Base-by-base conservation (phyloP, 2,113 vertebrate genomes). In the Propithecus coquereli region DNA sequence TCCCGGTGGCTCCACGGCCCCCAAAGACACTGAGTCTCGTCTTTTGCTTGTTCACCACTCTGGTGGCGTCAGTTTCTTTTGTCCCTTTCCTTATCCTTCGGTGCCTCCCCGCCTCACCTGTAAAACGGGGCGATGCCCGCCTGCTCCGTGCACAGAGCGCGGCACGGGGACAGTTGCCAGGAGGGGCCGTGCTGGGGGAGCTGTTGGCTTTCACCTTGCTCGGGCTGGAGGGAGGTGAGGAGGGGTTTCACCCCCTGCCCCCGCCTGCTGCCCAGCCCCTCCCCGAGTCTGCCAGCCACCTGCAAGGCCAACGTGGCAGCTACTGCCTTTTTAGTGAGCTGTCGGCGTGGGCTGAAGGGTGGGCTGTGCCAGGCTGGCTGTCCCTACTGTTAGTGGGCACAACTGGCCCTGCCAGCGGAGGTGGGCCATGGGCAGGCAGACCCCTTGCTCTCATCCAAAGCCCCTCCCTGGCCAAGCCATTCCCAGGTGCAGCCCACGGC, bases 111-210 rank as follows among this genome's bases (percentile, higher is more conserved):
- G 20, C 50, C 85, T 52, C 2, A 4, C 47, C 66, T 61, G 30
- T n/a, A 17, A 81, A 13, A 30, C 14, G 82, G 95, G 76, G 10
- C 8, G 37, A 37, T 12, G 59, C 20, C 2, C 37, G 2, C 68
- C 17, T 32, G 59, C 32, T 30, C 45, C 77, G 3, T 32, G 89
- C 10, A 7, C 12, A 11, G 52, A 71, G 43, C 40, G 27, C 47
- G 27, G 76, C n/a, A 16, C 0, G 22, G 65, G 54, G 71, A 43
- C 45, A 7, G 66, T n/a, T 0, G 5, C 0, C 32, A 12, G 37
- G 47, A 59, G 34, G 11, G 14, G 2, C 0, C 6, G 8, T 27
- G 80, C 1, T 4, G 50, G 22, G 11, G 16, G n/a, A 7, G 71
- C 25, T 14, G 8, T 1, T 20, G 70, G 59, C 59, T 50, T 65